These are phyloP conservation scores for Drosophila lini DNA, from an alignment of 1,140 invertebrate genomes.

Conservation along the genomic window DNA sequence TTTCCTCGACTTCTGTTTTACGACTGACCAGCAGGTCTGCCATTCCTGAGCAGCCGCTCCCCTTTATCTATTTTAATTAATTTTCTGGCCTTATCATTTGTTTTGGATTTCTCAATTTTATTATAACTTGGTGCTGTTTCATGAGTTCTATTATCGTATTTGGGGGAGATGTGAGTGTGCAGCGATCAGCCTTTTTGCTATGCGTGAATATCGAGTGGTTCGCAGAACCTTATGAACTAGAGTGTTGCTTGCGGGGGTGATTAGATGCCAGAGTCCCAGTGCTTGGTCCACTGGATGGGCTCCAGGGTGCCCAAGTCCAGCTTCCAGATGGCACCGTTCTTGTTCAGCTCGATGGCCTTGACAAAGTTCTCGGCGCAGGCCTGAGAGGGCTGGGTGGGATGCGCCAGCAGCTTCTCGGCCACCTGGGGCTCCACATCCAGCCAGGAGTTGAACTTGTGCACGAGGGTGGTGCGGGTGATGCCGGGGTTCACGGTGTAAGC, in stretches of 20 bases:
- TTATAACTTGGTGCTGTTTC: constrained; percentile 4
- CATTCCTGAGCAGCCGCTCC: background rate
- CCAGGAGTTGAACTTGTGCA: constrained; percentile 77
- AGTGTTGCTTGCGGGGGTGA: background rate
- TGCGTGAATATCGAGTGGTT: constrained; percentile 31
- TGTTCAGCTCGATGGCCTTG: constrained; percentile 73
- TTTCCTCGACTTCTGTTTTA: constrained; percentile 25
- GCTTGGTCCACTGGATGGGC: constrained; percentile 58
- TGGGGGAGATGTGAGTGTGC: constrained; percentile 28
- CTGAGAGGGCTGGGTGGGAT: constrained; percentile 61
- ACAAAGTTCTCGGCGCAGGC: constrained; percentile 70
- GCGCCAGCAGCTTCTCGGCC: constrained; percentile 52
- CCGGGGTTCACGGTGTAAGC: constrained; percentile 73
- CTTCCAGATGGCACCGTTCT: constrained; percentile 78
- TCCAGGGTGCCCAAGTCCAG: constrained; percentile 65
- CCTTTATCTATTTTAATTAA: constrained; percentile 63
- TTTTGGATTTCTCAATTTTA: constrained; percentile 45
- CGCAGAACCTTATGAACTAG: constrained; percentile 34
- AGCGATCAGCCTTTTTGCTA: constrained; percentile 46
- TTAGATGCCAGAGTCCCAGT: constrained; percentile 76
- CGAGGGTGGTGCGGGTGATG: constrained; percentile 63
- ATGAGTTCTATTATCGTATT: constrained; percentile 40
- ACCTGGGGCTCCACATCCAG: constrained; percentile 70
- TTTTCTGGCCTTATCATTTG: constrained; percentile 42
- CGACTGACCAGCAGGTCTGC: constrained; percentile 24